Percentiles rank a stretch among this genome's conserved stretches.
Conservation (phyloP, 2,113 vertebrate species). For the Polypterus senegalus region DNA sequence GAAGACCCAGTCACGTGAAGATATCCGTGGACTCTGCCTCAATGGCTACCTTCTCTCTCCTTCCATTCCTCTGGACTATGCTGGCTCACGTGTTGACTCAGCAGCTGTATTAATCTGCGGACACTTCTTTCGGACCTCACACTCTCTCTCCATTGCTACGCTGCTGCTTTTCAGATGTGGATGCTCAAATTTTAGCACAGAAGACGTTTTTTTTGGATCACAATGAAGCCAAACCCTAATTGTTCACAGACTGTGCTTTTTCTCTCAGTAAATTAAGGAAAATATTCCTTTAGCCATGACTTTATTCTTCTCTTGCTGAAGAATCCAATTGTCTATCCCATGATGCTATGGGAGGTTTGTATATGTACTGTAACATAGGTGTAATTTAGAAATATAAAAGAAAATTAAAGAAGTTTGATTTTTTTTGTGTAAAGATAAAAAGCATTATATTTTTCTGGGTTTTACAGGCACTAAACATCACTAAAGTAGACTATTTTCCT, state of each 20-base stretch:
- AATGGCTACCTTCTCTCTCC: conserved; percentile 15
- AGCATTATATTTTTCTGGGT: conserved; percentile 40
- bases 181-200: conserved; percentile 6
- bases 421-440: conserved; percentile 37
- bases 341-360: conserved; percentile 42
- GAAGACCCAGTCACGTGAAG: conserved; percentile 22
- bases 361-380: conserved; percentile 51
- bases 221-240: conserved; percentile 15
- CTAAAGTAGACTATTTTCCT: conserved; percentile 19
- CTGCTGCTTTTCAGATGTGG: conserved; percentile 6
- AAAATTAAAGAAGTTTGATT: conserved; percentile 26
- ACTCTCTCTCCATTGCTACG: not conserved
- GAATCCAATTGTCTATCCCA: conserved; percentile 39
- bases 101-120: conserved; percentile 9
- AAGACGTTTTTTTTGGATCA: not conserved
- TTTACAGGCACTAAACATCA: conserved; percentile 39
- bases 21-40: conserved; percentile 24
- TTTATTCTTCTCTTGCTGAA: conserved; percentile 60
- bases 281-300: conserved; percentile 30
- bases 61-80: conserved; percentile 26
- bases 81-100: conserved; percentile 24
- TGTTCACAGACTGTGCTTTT: conserved; percentile 30
- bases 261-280: conserved; percentile 24
- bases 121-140: conserved; percentile 13
- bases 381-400: conserved; percentile 47